Percentiles rank a stretch among this genome's conserved stretches.
Conservation (phyloP, 2,888 invertebrate species). For the Apotomis capreana region DNA sequence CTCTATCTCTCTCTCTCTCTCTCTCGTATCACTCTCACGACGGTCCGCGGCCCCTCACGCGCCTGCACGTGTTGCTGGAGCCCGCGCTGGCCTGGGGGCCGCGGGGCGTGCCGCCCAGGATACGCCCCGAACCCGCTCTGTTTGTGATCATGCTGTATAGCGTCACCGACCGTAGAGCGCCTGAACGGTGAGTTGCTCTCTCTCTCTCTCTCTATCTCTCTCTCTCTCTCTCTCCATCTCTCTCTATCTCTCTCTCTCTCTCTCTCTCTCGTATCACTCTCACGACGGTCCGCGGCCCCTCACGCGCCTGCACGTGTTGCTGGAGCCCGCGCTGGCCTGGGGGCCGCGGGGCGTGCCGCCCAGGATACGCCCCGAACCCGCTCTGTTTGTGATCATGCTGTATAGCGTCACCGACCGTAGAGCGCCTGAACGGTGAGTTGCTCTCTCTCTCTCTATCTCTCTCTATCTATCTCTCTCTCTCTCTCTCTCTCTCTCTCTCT, state of each 20-base stretch:
- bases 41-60: too few species aligned
- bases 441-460: too few species aligned
- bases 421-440: constrained; percentile 60
- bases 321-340: constrained; percentile 54
- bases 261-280: too few species aligned
- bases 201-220: too few species aligned
- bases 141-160: constrained; percentile 56
- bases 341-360: constrained; percentile 64
- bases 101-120: constrained; percentile 62
- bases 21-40: too few species aligned
- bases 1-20: too few species aligned
- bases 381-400: constrained; percentile 50
- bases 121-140: constrained; percentile 56
- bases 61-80: constrained; percentile 11
- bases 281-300: too few species aligned
- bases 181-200: constrained; percentile 55
- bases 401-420: constrained; percentile 59
- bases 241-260: too few species aligned
- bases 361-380: constrained; percentile 60
- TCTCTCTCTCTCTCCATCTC: too few species aligned
- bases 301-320: not conserved
- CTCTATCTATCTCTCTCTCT: too few species aligned
- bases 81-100: constrained; percentile 59
- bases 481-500: too few species aligned
- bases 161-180: constrained; percentile 59